Percentiles rank a stretch among this genome's conserved stretches.
Conservation (phyloP, 2,113 vertebrate species). For the Macrotus californicus region DNA sequence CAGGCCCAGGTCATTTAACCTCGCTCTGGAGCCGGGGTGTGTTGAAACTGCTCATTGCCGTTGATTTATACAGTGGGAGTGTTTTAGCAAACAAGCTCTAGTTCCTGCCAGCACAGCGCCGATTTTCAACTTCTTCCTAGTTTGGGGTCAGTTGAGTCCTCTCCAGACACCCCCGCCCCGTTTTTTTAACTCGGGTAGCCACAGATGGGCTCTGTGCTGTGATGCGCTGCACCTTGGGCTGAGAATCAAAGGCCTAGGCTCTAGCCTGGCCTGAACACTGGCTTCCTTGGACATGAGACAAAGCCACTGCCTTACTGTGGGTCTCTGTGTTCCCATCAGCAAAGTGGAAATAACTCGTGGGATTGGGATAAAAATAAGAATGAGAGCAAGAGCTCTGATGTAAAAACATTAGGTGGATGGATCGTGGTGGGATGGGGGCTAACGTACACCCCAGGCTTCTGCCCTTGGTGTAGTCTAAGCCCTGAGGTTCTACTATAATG, state of each 20-base stretch:
- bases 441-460: background rate
- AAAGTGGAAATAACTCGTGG: background rate
- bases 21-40: background rate
- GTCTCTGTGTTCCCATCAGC: background rate
- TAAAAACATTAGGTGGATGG: background rate
- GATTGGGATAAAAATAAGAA: background rate
- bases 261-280: background rate
- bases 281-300: background rate
- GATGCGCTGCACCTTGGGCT: too few relatives aligned
- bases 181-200: too few relatives aligned
- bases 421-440: background rate
- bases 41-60: background rate
- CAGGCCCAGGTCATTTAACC: background rate
- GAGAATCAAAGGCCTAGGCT: background rate
- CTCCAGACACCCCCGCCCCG: background rate
- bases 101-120: background rate
- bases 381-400: background rate
- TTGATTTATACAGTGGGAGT: background rate
- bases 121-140: background rate
- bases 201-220: rapidly evolving
- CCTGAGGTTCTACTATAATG: background rate
- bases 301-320: background rate
- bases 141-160: background rate
- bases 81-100: background rate
- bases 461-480: background rate